Base-by-base conservation (phyloP, 2,888 invertebrate genomes). In the Invenusta paracnida region DNA sequence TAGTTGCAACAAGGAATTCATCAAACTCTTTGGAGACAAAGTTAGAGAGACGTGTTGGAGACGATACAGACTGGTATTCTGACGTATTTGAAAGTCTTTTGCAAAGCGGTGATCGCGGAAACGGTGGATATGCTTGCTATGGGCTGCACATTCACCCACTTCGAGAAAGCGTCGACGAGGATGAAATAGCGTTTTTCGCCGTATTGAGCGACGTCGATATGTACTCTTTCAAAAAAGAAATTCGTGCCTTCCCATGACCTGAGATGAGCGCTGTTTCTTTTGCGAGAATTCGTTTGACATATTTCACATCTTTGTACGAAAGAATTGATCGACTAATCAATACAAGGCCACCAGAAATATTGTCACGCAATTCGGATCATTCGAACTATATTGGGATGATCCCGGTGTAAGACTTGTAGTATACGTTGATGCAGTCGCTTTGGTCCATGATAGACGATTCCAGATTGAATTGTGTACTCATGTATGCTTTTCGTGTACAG, bases 271-370 rank as follows among this genome's bases (percentile, higher is more conserved):
- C 27, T 83, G 11, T 30, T 30, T 0, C 67, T 28, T 25, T 83
- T 83, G 1, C 29, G n/a, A n/a, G 83, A 28, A 27, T 30, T n/a
- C n/a, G 66, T 13, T 67, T 83, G 83, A 13, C 31, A 83, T n/a
- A 67, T 30, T 28, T 27, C n/a, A 11, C 83, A 83, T 81, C 48
- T 28, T 79, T 79, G 79, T 5, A 79, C 79, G n/a, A 79, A 79
- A 23, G 23, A 27, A 0, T 83, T 1, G 2, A 83, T 83, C n/a
- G 30, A 27, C n/a, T n/a, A 48, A 13, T 83, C 83, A 25, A 83
- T 83, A 27, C 23, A n/a, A 67, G 83, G 83, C 83, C 83, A 83
- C 66, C 29, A 83, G 27, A 83, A 83, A 29, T 83, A 83, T 27
- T 83, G 29, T 11, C 83, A 30, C 30, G 48, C 83, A 17, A 83